Evolutionary conservation across 2,113 vertebrate species (phyloP), one percentile per base, ranked within the genome.

Genomic region (Dromiciops gliroides): DNA sequence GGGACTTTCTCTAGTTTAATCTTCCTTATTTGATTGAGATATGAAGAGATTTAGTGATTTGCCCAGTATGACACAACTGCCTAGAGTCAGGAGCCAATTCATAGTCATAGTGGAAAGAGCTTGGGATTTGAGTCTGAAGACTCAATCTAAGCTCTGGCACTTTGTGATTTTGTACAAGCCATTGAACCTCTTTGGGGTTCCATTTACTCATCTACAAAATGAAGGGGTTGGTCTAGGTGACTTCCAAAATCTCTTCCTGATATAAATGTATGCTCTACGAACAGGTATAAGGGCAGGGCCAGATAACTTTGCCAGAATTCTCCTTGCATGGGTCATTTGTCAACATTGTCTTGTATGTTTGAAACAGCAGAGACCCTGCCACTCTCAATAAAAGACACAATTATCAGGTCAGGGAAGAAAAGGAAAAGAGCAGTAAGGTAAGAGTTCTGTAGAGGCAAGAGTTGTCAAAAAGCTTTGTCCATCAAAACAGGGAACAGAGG

Each of bases 401-500:
- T 94, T 97, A 95, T 11, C 67, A 51, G 75, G 91, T 89, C 95
- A 88, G 91, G 8, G 0, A 0, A 92, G 75, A 51, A 75, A 90
- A 94, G 91, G 93, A 96, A 95, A 94, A 90, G 94, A 97, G 96
- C 96, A 83, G 31, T 22, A 51, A 97, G 95, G 94, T 95, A 97
- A 98, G 98, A 97, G 96, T 97, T 98, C 97, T 97, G 26, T 95
- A 97, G 97, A 97, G 52, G 90, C 94, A 91, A 94, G 49, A 95
- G 94, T 97, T 98, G 98, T 98, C 97, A 97, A 94, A 98, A 98
- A 93, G 90, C 95, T 94, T 98, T 94, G 51, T 95, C 47, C 93
- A 97, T 98, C 98, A 98, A 83, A 67, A 83, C 19, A 83, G 67
- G 67, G n/a, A 97, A 92, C 53, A 93, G 95, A 97, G 92, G 95